Base-by-base conservation (phyloP, 2,113 vertebrate species). In the Actenoides lindsayi region DNA sequence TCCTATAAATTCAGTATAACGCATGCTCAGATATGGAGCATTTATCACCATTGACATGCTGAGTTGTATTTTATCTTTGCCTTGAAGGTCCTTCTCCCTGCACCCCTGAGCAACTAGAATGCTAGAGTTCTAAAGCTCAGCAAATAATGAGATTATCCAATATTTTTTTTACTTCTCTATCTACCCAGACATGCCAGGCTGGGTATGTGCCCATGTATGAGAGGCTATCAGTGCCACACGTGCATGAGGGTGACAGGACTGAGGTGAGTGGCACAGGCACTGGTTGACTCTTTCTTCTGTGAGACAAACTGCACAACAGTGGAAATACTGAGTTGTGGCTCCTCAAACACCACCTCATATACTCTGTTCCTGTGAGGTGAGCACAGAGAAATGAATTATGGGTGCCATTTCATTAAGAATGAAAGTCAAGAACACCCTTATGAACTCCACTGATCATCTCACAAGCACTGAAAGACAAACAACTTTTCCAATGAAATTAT, bases 181-280 rank as follows among this genome's bases (percentile, higher is more conserved):
- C 8, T 57, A 84, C 23, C 13, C 16, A 81, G 41, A 14, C 4
- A 5, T 23, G 11, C 51, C 16, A 75, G 37, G 21, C 6, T 67
- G 63, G 21, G 2, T 44, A 27, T 14, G 18, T 15, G 24, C 15
- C 56, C 11, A 6, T 0, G 0, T 14, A 4, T 25, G n/a, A 50
- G 33, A 42, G 13, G 7, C 4, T 35, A 30, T 3, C 27, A 18
- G 27, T 46, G 9, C 20, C 39, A 25, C 0, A 1, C 15, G 12
- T 11, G 16, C 33, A 12, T 31, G 41, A 57, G 41, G 8, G 13
- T 70, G 20, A 33, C 2, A 10, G 27, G 24, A 42, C 37, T 15
- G 19, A 78, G 7, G 10, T 41, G 31, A 70, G n/a, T 21, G 51
- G 11, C 21, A 63, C 51, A 79, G 46, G 20, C 28, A 28, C 8